A percentile compares a stretch with the other conserved stretches of the same genome.
Conservation (phyloP, 2,113 vertebrate genomes). For the Numenius arquata region DNA sequence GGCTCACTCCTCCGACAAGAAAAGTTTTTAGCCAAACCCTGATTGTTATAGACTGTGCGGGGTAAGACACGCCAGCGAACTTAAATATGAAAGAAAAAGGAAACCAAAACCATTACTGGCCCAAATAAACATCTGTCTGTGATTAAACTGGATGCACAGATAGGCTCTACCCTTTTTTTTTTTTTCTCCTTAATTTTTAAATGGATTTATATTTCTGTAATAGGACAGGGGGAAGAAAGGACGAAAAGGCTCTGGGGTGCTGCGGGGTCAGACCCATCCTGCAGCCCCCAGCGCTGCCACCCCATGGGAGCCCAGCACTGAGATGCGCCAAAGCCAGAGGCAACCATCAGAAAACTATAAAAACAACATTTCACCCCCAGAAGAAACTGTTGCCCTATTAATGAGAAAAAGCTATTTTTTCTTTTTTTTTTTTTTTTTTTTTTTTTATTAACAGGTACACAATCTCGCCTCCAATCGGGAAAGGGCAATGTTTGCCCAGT, state of each 20-base stretch:
- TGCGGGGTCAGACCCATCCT: not conserved
- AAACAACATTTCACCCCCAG: not conserved
- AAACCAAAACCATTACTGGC: conserved; percentile 32
- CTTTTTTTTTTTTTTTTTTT: not conserved
- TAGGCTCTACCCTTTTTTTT: not conserved
- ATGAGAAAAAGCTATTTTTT: not conserved
- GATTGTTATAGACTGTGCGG: conserved; percentile 19
- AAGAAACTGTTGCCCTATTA: not conserved
- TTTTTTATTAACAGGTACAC: not conserved
- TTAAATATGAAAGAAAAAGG: conserved; percentile 18
- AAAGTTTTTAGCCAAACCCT: conserved; percentile 12
- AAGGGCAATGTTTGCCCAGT: conserved; percentile 59
- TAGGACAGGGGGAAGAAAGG: not conserved
- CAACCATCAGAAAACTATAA: not conserved
- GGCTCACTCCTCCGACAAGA: not conserved
- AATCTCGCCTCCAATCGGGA: not conserved
- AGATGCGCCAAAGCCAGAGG: not conserved
- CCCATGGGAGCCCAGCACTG: not conserved
- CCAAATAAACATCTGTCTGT: conserved; percentile 50
- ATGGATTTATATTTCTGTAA: not conserved
- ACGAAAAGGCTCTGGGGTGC: not conserved
- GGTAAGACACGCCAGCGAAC: conserved; percentile 15
- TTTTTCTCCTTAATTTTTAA: not conserved
- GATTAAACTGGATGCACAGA: conserved; percentile 39
- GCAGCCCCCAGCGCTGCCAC: not conserved